Evolutionary conservation across 2,888 invertebrate species (phyloP), one percentile per base, ranked within the genome.

Genomic region (Drosophila setosimentum): DNA sequence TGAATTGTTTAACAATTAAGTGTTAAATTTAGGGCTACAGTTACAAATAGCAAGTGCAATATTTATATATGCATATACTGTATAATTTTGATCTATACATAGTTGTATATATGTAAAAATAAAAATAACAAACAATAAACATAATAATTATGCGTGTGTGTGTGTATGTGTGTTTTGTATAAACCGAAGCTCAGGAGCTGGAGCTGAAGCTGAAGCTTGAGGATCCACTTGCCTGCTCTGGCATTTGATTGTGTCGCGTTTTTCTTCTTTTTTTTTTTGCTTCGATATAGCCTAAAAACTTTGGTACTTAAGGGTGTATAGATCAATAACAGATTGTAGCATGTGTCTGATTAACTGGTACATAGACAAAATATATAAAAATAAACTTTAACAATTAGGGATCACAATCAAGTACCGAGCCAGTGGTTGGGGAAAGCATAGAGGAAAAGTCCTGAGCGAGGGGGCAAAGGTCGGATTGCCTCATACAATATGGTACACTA

Each of bases 51-150:
- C 77, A 50, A 69, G 76, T 79, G 80, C 80, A 76, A 33, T 64
- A 75, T 80, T 50, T 69, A 59, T 67, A 73, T 71, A 62, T 64
- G 80, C 59, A 81, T 66, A 76, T 82, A 55, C 49, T 53, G 73
- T 82, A 71, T 70, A 55, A 16, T 54, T 65, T 37, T 32, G 53
- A 73, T 68, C 83, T 73, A 79, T 65, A 48, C 68, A 68, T 85
- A 76, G 74, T 55, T 50, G 54, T 42, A 63, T 48, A 64, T 60
- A 67, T 65, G 16, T 45, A 24, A 16, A 87, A 84, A 83, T 81
- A 75, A 84, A 75, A 67, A 76, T 89, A 89, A 89, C 89, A 89
- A 86, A 80, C 66, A 73, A 76, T 80, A 82, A 83, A 87, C 68
- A 68, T 80, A 80, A 80, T 83, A 71, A 72, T 77, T 66, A 63